Evolutionary conservation across 35 echinoderm and acorn worm genomes (phyloP).

Genomic region (Heliocidaris tuberculata): DNA sequence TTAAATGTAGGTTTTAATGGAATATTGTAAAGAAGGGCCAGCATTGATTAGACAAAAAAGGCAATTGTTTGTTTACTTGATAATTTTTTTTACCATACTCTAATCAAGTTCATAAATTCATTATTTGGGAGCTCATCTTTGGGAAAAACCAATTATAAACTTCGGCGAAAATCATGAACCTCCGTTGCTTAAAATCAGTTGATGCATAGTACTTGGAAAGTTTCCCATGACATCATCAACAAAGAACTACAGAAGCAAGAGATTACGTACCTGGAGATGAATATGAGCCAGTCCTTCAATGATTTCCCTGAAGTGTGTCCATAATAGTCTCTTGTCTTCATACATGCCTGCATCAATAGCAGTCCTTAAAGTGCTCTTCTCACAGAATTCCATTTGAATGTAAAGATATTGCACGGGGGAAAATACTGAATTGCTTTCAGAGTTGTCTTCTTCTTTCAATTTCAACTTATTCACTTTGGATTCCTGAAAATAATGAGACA

Average conservation of each 20-base stretch:
- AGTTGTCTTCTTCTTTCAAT: not conserved
- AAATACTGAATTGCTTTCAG: not conserved
- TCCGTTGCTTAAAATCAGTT: no score
- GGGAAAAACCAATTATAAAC: no score
- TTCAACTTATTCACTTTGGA: constrained; percentile 24
- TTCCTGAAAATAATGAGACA: not conserved
- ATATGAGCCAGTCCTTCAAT: constrained; percentile 94
- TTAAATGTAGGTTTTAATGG: no score
- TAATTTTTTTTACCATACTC: no score
- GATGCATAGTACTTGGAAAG: no score
- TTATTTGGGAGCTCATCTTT: no score
- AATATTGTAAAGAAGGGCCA: no score
- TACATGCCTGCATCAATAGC: constrained; percentile 81
- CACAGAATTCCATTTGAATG: constrained; percentile 99
- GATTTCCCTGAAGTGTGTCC: constrained; percentile 92
- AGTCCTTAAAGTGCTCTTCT: constrained; percentile 89
- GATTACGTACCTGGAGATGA: constrained; percentile 82
- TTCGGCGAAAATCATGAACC: no score
- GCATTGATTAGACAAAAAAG: no score
- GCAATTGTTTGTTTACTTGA: no score
- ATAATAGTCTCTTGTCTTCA: constrained; percentile 73
- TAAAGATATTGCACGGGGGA: constrained; percentile 70
- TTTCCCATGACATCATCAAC: no score
- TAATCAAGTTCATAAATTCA: no score
- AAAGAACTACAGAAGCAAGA: not conserved